Evolutionary conservation across 2,113 vertebrate genomes (phyloP).

Genomic region (Macrotus californicus): DNA sequence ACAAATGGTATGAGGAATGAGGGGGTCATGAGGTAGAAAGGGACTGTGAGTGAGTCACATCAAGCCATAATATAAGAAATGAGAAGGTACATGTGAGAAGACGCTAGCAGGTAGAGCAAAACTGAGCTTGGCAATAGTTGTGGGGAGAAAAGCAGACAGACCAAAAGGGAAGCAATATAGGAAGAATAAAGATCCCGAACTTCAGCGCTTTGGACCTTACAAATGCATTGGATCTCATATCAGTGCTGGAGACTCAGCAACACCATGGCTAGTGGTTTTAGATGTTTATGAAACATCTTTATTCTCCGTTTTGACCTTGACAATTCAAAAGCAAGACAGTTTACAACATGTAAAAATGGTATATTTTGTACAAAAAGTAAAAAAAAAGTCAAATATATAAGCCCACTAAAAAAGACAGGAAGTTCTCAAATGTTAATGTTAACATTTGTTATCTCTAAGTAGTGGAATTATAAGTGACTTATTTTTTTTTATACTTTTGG

Average conservation of each 20-base stretch:
- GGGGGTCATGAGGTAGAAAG: background rate
- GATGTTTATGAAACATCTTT: background rate
- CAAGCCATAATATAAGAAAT: background rate
- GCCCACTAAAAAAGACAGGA: background rate
- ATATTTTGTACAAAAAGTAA: background rate
- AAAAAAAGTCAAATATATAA: background rate
- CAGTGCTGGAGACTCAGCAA: background rate
- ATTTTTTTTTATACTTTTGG: slow-evolving; percentile 28
- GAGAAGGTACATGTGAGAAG: background rate
- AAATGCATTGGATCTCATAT: background rate
- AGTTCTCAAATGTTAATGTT: slow-evolving; percentile 28
- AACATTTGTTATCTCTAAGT: slow-evolving; percentile 21
- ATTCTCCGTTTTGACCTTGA: background rate
- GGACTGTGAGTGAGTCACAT: background rate
- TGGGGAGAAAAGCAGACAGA: background rate
- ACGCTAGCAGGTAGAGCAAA: background rate
- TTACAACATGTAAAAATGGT: background rate
- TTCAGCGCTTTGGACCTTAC: background rate
- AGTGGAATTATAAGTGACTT: slow-evolving; percentile 4
- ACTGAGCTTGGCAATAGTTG: background rate
- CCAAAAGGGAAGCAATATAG: background rate
- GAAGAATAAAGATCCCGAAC: background rate
- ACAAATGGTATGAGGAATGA: background rate
- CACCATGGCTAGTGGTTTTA: background rate
- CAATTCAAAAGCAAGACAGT: background rate